These are phyloP conservation scores for Odontocolon sp. DNA, from an alignment of 2,888 invertebrate genomes.

Conservation along the genomic window DNA sequence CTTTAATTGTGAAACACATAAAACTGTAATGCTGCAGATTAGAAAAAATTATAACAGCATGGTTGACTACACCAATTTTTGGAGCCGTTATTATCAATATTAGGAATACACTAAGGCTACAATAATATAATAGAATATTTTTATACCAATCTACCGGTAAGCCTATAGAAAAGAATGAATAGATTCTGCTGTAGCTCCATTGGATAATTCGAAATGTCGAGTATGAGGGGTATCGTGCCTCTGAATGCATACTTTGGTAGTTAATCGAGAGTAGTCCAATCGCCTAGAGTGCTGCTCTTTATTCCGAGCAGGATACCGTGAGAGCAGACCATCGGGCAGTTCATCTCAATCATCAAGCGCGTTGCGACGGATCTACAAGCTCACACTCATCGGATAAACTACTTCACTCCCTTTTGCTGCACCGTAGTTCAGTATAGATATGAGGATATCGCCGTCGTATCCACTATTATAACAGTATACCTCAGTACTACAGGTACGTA, in stretches of 20 bases:
- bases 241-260: background rate
- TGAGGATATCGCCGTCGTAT: conserved; percentile 38
- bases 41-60: no score
- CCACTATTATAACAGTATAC: conserved; percentile 37
- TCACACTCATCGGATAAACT: conserved; percentile 14
- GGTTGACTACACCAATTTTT: no score
- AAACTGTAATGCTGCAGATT: no score
- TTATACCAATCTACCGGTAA: no score
- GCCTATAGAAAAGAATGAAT: background rate
- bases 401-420: background rate
- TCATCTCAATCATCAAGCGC: conserved; percentile 34
- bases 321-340: background rate
- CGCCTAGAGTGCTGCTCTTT: conserved; percentile 31
- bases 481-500: background rate
- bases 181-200: background rate
- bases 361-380: conserved; percentile 7
- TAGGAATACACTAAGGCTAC: no score
- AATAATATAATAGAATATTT: no score
- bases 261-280: conserved; percentile 31
- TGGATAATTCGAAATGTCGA: background rate
- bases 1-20: no score
- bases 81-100: no score
- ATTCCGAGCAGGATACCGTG: conserved; percentile 4
- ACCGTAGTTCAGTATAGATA: background rate
- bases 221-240: background rate